These are phyloP conservation scores for Pipistrellus pipistrellus DNA, from an alignment of 2,797 vertebrate species.

Conservation along the genomic window DNA sequence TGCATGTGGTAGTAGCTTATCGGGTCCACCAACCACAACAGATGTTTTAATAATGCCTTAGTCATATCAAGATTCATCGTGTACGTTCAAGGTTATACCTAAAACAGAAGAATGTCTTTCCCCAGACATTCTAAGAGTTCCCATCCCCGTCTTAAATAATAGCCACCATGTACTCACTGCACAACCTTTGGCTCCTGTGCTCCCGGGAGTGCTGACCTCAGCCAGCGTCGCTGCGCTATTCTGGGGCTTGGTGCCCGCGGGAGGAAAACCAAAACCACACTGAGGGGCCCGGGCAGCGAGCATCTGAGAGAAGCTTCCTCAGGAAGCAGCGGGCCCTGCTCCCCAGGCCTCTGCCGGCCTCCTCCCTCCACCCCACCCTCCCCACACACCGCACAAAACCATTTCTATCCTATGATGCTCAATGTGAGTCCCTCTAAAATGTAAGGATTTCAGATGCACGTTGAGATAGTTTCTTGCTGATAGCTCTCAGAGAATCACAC, in stretches of 20 bases:
- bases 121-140: conserved; percentile 23
- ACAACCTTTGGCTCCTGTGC: conserved; percentile 67
- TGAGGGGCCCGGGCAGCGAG: conserved; percentile 77
- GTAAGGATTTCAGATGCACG: neutral
- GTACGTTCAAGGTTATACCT: neutral
- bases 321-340: conserved; percentile 88
- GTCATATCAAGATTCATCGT: neutral
- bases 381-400: conserved; percentile 76
- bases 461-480: conserved; percentile 52
- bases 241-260: conserved; percentile 83
- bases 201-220: conserved; percentile 79
- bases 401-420: conserved; percentile 80
- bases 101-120: neutral
- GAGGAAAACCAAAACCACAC: conserved; percentile 91
- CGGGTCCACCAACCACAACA: neutral
- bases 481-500: neutral
- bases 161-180: conserved; percentile 86
- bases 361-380: neutral
- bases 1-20: neutral
- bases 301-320: conserved; percentile 88
- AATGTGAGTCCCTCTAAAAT: conserved; percentile 62
- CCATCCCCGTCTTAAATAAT: conserved; percentile 40
- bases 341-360: conserved; percentile 77
- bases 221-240: conserved; percentile 86
- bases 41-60: neutral